A percentile compares a stretch with the other conserved stretches of the same genome.
phyloP scores from a whole-genome alignment of 2,113 vertebrate species.

The Ophiodon elongatus region DNA sequence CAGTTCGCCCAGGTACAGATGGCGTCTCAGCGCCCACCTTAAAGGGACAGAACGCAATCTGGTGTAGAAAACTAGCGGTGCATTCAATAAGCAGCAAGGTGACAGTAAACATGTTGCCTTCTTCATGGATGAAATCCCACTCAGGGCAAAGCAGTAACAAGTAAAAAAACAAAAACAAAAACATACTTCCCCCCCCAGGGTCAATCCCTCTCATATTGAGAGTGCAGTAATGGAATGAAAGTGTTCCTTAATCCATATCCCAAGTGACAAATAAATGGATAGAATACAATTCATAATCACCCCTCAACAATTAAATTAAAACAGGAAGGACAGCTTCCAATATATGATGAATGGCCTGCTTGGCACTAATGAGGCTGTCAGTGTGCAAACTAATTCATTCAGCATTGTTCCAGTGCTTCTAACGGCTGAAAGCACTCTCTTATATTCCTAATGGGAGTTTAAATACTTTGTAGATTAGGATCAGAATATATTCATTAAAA shows the following conservation, averaged over 20 bases:
- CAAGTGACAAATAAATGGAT: constrained; percentile 20
- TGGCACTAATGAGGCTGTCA: constrained; percentile 27
- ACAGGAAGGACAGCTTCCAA: background rate
- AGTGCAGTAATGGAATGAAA: background rate
- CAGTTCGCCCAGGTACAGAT: constrained; percentile 90
- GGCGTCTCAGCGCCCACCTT: constrained; percentile 61
- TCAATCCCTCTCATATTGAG: background rate
- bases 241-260: constrained; percentile 1
- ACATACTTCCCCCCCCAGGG: too few species aligned
- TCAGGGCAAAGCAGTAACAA: constrained; percentile 9
- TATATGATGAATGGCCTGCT: constrained; percentile 33
- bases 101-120: constrained; percentile 63
- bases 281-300: constrained; percentile 3
- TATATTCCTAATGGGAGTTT: constrained; percentile 1
- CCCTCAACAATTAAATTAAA: background rate
- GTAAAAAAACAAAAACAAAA: background rate
- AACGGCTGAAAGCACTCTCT: background rate
- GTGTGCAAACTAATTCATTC: constrained; percentile 31
- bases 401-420: constrained; percentile 5
- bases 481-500: background rate
- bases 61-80: background rate
- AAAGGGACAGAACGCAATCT: constrained; percentile 56
- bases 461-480: background rate
- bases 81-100: constrained; percentile 31
- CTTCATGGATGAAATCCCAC: constrained; percentile 17